Evolutionary conservation across 2,888 invertebrate species (phyloP).

Genomic region (Thecocarcelia acutangulata): DNA sequence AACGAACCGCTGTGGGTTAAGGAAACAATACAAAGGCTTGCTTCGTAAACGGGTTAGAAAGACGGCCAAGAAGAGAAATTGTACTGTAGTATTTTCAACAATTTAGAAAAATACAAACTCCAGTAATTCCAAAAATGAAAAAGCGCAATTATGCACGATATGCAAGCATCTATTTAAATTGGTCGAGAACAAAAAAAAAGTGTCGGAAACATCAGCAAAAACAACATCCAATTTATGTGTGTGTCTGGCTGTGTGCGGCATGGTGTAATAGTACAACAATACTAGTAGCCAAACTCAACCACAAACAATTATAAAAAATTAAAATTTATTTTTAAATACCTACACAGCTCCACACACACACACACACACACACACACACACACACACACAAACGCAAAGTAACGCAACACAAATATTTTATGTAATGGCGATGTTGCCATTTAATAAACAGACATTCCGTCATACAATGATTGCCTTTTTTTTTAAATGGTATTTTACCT

Average conservation of each 20-base stretch:
- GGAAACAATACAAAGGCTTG: no score
- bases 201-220: conserved; percentile 55
- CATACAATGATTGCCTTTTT: no score
- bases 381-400: background rate
- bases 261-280: background rate
- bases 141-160: conserved; percentile 67
- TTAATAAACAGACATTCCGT: no score
- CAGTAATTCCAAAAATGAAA: conserved; percentile 37
- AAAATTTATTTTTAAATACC: conserved; percentile 7
- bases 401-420: no score
- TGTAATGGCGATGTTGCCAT: no score
- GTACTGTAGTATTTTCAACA: conserved; percentile 33
- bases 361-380: background rate
- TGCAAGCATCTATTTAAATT: conserved; percentile 59
- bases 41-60: no score
- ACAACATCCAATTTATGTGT: conserved; percentile 8
- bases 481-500: no score
- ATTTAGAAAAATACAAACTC: conserved; percentile 13
- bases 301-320: conserved; percentile 45
- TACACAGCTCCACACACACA: background rate
- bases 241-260: background rate
- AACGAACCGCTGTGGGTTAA: no score
- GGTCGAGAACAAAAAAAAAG: conserved; percentile 61
- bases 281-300: conserved; percentile 39
- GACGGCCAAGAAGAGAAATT: no score